phyloP scores from a whole-genome alignment of 2,797 vertebrate genomes.

The Enteromius trimaculatus region DNA sequence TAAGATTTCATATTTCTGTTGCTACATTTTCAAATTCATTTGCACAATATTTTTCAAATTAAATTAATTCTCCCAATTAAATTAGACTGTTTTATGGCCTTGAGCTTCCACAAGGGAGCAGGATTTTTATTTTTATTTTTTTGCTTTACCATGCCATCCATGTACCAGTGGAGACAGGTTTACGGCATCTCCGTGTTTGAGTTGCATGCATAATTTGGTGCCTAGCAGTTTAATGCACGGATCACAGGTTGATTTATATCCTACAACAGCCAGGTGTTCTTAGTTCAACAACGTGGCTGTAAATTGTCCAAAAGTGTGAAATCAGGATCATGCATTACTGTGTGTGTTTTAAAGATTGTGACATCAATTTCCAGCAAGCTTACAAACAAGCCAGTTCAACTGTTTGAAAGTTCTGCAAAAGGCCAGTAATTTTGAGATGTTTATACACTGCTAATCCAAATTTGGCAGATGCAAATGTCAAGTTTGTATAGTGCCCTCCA shows the following conservation, averaged over 20 bases:
- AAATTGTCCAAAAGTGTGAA: constrained; percentile 43
- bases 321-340: constrained; percentile 24
- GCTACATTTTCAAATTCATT: neutral
- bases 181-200: constrained; percentile 13
- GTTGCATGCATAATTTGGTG: constrained; percentile 40
- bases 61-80: constrained; percentile 8
- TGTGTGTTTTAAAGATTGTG: constrained; percentile 15
- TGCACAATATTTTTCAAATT: neutral
- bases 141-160: constrained; percentile 28
- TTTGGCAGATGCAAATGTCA: constrained; percentile 15
- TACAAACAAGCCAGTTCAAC: neutral
- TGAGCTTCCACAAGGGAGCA: neutral
- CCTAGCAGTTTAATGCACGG: constrained; percentile 9
- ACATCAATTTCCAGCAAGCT: constrained; percentile 20
- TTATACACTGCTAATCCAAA: neutral
- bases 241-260: constrained; percentile 38
- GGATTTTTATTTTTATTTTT: neutral
- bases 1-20: neutral
- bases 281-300: constrained; percentile 27
- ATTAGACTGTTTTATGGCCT: neutral
- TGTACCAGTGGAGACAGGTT: constrained; percentile 25
- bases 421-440: neutral
- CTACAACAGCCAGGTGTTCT: constrained; percentile 29
- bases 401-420: constrained; percentile 1
- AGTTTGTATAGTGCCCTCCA: constrained; percentile 5